Evolutionary conservation across 2,888 invertebrate species (phyloP).

Genomic region (Mamestra brassicae): DNA sequence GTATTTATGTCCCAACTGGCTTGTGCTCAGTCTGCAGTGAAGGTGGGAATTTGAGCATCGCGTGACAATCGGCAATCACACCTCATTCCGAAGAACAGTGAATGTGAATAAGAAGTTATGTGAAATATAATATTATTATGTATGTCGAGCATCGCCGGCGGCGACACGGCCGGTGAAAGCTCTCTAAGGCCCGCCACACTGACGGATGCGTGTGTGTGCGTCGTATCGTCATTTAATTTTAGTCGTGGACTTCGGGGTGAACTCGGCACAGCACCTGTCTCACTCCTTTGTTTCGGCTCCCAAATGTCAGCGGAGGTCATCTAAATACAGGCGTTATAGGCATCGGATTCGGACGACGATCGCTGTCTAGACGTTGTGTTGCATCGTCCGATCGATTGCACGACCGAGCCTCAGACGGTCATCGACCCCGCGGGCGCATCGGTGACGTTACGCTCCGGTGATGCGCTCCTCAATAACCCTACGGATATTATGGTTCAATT

Average conservation of each 20-base stretch:
- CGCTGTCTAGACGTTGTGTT: constrained; percentile 89
- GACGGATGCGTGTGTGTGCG: constrained; percentile 73
- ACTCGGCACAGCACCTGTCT: constrained; percentile 87
- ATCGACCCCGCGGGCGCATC: constrained; percentile 90
- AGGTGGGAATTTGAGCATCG: constrained; percentile 74
- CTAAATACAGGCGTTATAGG: constrained; percentile 88
- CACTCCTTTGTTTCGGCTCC: constrained; percentile 88
- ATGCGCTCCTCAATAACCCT: constrained; percentile 87
- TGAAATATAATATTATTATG: constrained; percentile 74
- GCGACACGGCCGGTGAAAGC: constrained; percentile 85
- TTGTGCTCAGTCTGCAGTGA: constrained; percentile 15
- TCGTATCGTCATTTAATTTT: constrained; percentile 85
- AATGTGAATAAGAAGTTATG: constrained; percentile 71
- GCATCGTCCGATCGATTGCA: constrained; percentile 90
- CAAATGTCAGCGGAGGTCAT: constrained; percentile 90
- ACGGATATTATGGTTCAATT: constrained; percentile 81
- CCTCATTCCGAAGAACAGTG: constrained; percentile 72
- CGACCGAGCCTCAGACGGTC: constrained; percentile 89
- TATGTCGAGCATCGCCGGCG: constrained; percentile 78
- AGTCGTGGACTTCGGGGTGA: constrained; percentile 80
- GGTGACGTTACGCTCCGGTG: constrained; percentile 90
- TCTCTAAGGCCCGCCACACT: constrained; percentile 74
- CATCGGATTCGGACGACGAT: constrained; percentile 86
- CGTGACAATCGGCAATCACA: constrained; percentile 77
- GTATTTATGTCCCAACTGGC: constrained; percentile 1